Evolutionary conservation across 2,888 invertebrate species (phyloP).

Genomic region (Eustalomyia histrio): DNA sequence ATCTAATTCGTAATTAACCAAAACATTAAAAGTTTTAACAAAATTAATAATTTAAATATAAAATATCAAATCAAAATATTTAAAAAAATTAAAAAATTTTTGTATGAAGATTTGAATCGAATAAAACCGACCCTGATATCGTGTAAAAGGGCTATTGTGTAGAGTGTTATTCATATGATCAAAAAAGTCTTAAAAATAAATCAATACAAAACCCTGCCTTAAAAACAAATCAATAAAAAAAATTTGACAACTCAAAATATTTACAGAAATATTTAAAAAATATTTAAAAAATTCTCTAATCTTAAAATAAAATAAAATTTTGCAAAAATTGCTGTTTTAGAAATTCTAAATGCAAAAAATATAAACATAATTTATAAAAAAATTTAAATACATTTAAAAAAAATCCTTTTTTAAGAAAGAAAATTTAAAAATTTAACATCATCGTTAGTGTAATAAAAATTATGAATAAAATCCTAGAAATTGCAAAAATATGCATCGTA

Average conservation of each 20-base stretch:
- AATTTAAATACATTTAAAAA: neutral
- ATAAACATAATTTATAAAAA: neutral
- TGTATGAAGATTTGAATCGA: too few relatives aligned
- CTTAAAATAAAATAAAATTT: neutral
- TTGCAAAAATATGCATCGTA: slow-evolving; percentile 46
- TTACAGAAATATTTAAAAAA: neutral
- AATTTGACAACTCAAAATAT: neutral
- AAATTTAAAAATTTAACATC: neutral
- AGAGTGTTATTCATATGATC: neutral
- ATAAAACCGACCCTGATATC: too few relatives aligned
- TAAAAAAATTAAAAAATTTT: too few relatives aligned
- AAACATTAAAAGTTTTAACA: too few relatives aligned
- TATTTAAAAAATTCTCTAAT: neutral
- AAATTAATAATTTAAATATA: too few relatives aligned
- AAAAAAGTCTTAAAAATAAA: neutral
- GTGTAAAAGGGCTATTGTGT: neutral
- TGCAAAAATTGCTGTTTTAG: neutral
- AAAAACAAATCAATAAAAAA: neutral
- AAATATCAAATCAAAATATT: too few relatives aligned
- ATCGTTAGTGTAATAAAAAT: neutral
- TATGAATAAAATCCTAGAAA: slow-evolving; percentile 8
- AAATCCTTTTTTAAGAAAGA: too few relatives aligned
- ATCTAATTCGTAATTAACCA: too few relatives aligned
- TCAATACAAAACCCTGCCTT: neutral
- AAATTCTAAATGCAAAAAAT: slow-evolving; percentile 10